phyloP scores from a whole-genome alignment of 2,113 vertebrate genomes.

The Cheirogaleus medius region DNA sequence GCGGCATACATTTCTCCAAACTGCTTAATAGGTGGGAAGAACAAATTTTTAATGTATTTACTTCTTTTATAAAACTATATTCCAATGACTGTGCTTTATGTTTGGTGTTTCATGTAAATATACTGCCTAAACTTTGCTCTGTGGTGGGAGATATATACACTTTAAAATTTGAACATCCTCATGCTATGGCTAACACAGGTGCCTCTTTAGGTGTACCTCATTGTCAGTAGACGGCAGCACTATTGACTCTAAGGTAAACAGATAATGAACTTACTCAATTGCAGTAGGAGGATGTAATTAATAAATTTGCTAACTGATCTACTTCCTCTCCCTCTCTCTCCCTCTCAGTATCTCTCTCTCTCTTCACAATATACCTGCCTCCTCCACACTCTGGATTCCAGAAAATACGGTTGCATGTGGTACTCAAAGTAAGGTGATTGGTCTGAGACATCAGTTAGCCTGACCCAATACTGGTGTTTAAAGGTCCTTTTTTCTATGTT shows the following conservation, averaged over 20 bases:
- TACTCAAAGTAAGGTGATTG: background rate
- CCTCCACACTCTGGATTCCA: background rate
- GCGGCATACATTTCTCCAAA: background rate
- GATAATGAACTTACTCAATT: constrained; percentile 16
- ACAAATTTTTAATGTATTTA: background rate
- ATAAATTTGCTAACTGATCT: background rate
- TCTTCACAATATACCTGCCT: background rate
- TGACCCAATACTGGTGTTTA: background rate
- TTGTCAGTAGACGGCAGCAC: background rate
- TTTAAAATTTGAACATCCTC: background rate
- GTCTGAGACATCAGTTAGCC: background rate
- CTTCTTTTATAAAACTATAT: background rate
- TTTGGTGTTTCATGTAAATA: background rate
- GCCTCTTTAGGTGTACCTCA: background rate
- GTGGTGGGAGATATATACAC: background rate
- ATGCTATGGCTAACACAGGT: background rate
- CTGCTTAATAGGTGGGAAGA: background rate
- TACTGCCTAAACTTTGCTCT: background rate
- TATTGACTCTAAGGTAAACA: constrained; percentile 24
- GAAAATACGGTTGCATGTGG: background rate
- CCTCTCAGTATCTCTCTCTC: background rate
- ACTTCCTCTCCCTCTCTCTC: background rate
- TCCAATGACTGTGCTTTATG: background rate
- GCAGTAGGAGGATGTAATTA: constrained; percentile 17
- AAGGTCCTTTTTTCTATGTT: background rate